These are phyloP conservation scores for Podotricha telesiphe DNA, from an alignment of 2,888 invertebrate genomes.

Conservation along the genomic window DNA sequence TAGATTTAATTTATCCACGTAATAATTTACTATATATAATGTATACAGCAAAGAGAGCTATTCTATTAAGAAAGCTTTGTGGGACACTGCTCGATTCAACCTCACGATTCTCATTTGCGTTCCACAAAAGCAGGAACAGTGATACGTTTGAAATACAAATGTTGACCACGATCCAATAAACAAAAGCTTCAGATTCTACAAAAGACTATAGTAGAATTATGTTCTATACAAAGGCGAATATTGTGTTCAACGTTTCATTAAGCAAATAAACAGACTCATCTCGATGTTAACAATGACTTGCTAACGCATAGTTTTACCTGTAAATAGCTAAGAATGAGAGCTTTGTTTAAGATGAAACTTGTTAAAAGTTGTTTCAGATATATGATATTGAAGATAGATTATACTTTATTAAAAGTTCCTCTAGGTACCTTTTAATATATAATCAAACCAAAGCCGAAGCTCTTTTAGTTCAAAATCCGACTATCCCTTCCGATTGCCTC, in stretches of 20 bases:
- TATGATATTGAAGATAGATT: too few relatives aligned
- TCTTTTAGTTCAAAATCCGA: too few relatives aligned
- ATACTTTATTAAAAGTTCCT: too few relatives aligned
- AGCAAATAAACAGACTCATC: constrained; percentile 21
- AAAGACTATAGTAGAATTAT: constrained; percentile 31
- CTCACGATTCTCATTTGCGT: constrained; percentile 33
- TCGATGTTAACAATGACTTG: constrained; percentile 25
- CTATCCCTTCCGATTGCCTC: too few relatives aligned
- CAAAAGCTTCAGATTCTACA: constrained; percentile 32
- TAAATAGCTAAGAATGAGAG: background rate
- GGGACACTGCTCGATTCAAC: constrained; percentile 18
- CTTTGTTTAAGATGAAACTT: background rate
- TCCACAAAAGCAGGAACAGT: constrained; percentile 17
- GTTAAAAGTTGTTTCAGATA: too few relatives aligned
- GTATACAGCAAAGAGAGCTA: constrained; percentile 33
- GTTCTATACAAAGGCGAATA: constrained; percentile 24
- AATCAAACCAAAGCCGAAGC: too few relatives aligned
- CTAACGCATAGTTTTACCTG: background rate
- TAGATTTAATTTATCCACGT: background rate
- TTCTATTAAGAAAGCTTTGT: constrained; percentile 34
- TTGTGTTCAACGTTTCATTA: constrained; percentile 23
- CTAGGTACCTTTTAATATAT: too few relatives aligned
- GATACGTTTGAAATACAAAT: constrained; percentile 36
- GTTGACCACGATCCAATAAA: constrained; percentile 27
- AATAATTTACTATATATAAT: background rate